Evolutionary conservation across 2,888 invertebrate genomes (phyloP).

Genomic region (Conops quadrifasciatus): DNA sequence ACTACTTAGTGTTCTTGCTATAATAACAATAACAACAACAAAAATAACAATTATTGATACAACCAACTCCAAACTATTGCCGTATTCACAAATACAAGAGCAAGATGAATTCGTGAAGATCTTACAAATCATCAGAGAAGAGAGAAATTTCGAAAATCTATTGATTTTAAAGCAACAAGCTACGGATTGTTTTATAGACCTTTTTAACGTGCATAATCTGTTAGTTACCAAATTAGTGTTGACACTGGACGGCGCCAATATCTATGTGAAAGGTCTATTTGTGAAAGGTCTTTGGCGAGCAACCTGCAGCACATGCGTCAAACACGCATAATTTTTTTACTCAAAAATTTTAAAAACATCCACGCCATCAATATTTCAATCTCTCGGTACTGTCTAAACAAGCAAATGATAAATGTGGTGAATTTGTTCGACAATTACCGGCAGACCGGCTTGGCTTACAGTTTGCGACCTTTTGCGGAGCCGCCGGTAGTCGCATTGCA

Average conservation of each 20-base stretch:
- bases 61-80: not conserved
- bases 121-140: slow-evolving; percentile 10
- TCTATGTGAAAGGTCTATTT: not conserved
- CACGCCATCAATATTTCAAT: not conserved
- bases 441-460: slow-evolving; percentile 14
- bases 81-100: not conserved
- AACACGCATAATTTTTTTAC: slow-evolving; percentile 21
- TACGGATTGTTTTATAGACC: slow-evolving; percentile 31
- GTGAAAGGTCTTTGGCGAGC: slow-evolving; percentile 18
- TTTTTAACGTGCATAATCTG: not conserved
- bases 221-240: slow-evolving; percentile 8
- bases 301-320: slow-evolving; percentile 37
- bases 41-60: not conserved
- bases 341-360: not conserved
- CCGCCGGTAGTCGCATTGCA: slow-evolving; percentile 9
- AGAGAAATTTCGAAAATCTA: slow-evolving; percentile 23
- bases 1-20: not conserved
- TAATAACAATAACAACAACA: not conserved
- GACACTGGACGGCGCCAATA: not conserved
- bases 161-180: slow-evolving; percentile 19
- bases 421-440: slow-evolving; percentile 29
- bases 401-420: slow-evolving; percentile 29
- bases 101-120: not conserved
- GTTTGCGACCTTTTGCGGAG: slow-evolving; percentile 32
- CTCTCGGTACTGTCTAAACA: not conserved